Percentiles rank a stretch among this genome's conserved stretches.
These are phyloP conservation scores for Cephus pygmeus DNA, from an alignment of 2,888 invertebrate species.

Conservation along the genomic window DNA sequence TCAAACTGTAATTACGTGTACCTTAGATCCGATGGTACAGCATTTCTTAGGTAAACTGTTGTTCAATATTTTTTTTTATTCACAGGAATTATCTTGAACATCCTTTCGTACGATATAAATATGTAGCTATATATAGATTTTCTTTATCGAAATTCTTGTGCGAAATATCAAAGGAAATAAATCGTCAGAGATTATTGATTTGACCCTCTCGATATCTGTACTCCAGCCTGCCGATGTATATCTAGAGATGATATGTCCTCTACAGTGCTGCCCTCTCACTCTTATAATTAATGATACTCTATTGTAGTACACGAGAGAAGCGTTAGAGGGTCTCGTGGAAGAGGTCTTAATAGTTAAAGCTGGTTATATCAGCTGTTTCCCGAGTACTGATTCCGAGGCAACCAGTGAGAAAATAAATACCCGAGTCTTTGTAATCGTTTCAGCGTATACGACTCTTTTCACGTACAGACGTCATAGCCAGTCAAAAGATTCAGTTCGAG, in stretches of 20 bases:
- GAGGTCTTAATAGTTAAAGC: neutral
- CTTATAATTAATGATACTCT: neutral
- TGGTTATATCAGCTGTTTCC: neutral
- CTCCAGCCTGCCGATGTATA: neutral
- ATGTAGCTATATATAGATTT: neutral
- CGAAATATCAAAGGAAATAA: neutral
- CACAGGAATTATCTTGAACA: no score
- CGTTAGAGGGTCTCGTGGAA: neutral
- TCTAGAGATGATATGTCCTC: neutral
- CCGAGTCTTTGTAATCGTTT: neutral
- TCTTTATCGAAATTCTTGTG: neutral
- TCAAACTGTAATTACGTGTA: neutral
- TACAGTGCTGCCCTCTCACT: neutral
- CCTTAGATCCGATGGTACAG: neutral
- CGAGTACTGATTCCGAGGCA: neutral
- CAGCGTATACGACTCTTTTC: neutral
- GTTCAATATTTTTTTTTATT: no score
- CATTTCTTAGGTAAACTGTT: neutral
- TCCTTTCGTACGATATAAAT: no score
- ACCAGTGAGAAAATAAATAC: neutral
- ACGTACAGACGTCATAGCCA: neutral
- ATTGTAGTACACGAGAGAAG: neutral
- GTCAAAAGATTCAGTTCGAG: neutral
- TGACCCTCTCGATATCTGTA: no score
- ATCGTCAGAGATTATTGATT: neutral